Evolutionary conservation across 2,797 vertebrate species (phyloP).

Genomic region (Ctenosaura bakeri): DNA sequence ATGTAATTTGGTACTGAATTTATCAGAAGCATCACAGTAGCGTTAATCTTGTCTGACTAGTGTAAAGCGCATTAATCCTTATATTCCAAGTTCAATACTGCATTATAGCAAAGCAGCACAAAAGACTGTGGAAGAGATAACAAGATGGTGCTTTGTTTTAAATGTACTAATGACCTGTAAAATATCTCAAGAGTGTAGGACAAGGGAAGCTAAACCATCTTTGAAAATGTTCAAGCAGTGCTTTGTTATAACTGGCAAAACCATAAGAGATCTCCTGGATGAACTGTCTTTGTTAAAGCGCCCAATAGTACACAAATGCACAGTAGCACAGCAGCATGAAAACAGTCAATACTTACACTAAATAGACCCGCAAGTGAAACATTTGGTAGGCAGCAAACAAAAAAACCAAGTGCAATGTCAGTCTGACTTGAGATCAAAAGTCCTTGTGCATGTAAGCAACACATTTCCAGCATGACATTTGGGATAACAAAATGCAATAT

Average conservation of each 20-base stretch:
- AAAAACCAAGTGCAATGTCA: neutral
- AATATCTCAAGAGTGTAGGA: neutral
- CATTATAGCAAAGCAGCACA: constrained; percentile 11
- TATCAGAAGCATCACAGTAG: constrained; percentile 46
- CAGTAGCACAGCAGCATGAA: neutral
- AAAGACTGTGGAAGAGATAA: constrained; percentile 9
- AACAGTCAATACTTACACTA: constrained; percentile 5
- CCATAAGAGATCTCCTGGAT: constrained; percentile 15
- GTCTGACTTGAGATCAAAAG: neutral
- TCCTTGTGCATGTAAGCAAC: constrained; percentile 16
- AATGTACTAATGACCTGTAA: neutral
- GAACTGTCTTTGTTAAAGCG: constrained; percentile 42
- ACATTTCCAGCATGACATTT: neutral
- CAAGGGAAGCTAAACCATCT: constrained; percentile 6
- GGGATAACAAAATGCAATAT: neutral
- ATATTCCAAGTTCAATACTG: constrained; percentile 47
- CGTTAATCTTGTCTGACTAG: constrained; percentile 49
- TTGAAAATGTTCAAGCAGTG: constrained; percentile 11
- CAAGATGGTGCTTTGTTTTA: constrained; percentile 3
- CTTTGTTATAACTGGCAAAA: constrained; percentile 31
- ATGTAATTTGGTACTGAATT: constrained; percentile 37
- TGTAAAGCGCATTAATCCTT: constrained; percentile 44
- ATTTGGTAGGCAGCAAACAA: neutral
- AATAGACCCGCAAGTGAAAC: neutral
- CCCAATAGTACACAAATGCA: neutral